Evolutionary conservation across 2,113 vertebrate genomes (phyloP), one percentile per base, ranked within the genome.

Genomic region (Calcarius ornatus): DNA sequence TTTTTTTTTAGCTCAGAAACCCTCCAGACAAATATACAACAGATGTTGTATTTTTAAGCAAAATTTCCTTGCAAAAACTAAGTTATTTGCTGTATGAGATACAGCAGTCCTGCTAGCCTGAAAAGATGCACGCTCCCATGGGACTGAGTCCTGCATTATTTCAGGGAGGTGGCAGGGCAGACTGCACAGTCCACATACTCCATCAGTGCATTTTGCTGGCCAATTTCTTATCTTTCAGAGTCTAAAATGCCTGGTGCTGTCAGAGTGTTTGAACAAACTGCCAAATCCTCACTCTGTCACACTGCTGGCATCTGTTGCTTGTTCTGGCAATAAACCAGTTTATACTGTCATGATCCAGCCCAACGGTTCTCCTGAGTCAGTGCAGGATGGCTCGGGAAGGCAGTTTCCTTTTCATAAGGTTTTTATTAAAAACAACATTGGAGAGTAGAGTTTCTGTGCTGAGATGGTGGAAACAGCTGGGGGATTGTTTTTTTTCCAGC

Each of bases 301-400:
- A 65, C 69, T 79, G 72, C 69, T 93, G 93, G 93, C 96, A 95
- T 96, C 94, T 96, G 94, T 93, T 95, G 66, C 95, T 94, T 92
- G 40, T 94, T 95, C 90, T 96, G 93, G 95, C 92, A 94, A 88
- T 95, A 96, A 95, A 94, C 92, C 92, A 88, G 93, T 94, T 96
- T 95, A 95, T 93, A 92, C 88, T 94, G 86, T 94, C 94, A 88
- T 3, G 53, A 94, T 95, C 95, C 92, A 96, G 27, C 92, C 76
- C 94, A 95, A 91, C 6, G 5, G 94, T 86, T 92, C 88, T 90
- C 88, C 47, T 75, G 96, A 92, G 92, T 37, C 86, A 64, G 68
- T 77, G 81, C 60, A 1, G 87, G 45, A 64, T 87, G 86, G 87
- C 89, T 94, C 1, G 0, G 81, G 72, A 95, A 96, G 50, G 69